Evolutionary conservation across 2,888 invertebrate genomes (phyloP), one percentile per base, ranked within the genome.

Genomic region (Macropis europaea): DNA sequence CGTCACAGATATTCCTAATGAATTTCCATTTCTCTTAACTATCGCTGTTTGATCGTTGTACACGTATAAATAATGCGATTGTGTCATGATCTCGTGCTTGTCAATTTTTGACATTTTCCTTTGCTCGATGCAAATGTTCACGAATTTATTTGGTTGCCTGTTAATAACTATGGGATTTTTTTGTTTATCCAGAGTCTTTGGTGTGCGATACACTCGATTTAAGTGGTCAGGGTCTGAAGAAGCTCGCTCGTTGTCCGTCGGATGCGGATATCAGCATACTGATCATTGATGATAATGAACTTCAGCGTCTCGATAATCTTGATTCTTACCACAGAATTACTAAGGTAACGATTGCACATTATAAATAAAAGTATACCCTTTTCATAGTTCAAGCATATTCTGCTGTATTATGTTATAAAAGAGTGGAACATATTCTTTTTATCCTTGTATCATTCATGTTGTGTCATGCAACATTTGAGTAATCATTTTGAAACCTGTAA

Each of bases 231-330:
- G 94, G 94, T 87, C 91, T 97, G 82, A 96, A 95, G 90, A 96
- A 96, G 92, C 92, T 97, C 84, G 93, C 93, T 89, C 94, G 94
- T 91, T 95, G 95, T 86, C 93, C 93, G 75, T 91, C 92, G 59
- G 93, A 93, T 69, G 94, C 95, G 89, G 92, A 94, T 26, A 92
- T 95, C 84, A 93, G 93, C 71, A 93, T 93, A 81, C 91, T 97
- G 81, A 94, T 95, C 81, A 92, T 96, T 54, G 96, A 97, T 88
- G 95, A 96, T 87, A 97, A 97, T 92, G 96, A 96, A 87, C 91
- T 97, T 72, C 95, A 96, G 86, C 93, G 96, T 82, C 92, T 97
- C 83, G 97, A 97, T 90, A 96, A 96, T 90, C 93, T 97, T 79
- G 97, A 97, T 84, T 94, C 95, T 26, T 97, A 95, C 90, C 92